Evolutionary conservation across 1,140 invertebrate species (phyloP).

Genomic region (Trigoniulus corallinus): DNA sequence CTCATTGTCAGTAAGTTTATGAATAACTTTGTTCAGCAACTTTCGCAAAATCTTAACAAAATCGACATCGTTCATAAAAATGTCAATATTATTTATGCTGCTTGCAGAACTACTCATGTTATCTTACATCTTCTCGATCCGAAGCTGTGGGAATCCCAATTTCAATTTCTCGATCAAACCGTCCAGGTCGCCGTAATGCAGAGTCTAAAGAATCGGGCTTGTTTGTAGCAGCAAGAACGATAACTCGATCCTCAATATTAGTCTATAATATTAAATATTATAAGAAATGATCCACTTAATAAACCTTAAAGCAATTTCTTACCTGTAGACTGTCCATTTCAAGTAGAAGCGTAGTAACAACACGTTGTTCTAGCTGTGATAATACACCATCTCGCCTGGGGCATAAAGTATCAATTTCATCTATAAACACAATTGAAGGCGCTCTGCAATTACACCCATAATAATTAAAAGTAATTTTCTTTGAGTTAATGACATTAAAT

Average conservation of each 20-base stretch:
- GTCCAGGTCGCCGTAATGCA: slow-evolving; percentile 51
- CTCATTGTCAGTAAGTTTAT: slow-evolving; percentile 36
- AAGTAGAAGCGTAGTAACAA: slow-evolving; percentile 45
- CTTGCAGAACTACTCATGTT: no score
- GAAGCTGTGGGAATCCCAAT: slow-evolving; percentile 53
- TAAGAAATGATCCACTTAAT: neutral
- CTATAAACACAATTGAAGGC: slow-evolving; percentile 53
- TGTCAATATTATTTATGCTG: no score
- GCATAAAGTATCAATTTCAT: slow-evolving; percentile 60
- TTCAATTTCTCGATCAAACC: slow-evolving; percentile 70
- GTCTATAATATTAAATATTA: neutral
- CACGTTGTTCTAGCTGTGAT: slow-evolving; percentile 53
- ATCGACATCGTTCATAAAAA: neutral
- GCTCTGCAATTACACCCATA: no score
- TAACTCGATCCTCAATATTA: slow-evolving; percentile 23
- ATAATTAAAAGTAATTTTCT: no score
- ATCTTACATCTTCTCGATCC: slow-evolving; percentile 33
- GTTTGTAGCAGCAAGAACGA: slow-evolving; percentile 54
- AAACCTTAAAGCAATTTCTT: slow-evolving; percentile 9
- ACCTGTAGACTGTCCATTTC: slow-evolving; percentile 43
- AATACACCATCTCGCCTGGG: slow-evolving; percentile 38
- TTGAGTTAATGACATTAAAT: no score
- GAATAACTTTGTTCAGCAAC: slow-evolving; percentile 35
- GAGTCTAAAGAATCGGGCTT: slow-evolving; percentile 50
- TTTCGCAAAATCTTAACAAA: slow-evolving; percentile 37